These are phyloP conservation scores for Acanthis flammea DNA, from an alignment of 2,797 vertebrate genomes.

Conservation along the genomic window DNA sequence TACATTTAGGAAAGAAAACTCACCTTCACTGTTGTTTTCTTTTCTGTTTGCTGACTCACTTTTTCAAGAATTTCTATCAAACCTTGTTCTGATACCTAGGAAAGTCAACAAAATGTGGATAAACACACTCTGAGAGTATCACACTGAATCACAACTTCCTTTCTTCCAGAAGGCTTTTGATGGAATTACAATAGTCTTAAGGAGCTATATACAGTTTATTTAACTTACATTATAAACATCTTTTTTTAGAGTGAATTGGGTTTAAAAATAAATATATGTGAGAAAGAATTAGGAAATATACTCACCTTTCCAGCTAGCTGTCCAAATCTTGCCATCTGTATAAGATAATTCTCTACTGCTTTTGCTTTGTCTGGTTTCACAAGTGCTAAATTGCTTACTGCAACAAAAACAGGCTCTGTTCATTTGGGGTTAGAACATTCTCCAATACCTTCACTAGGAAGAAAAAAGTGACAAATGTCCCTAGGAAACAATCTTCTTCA, in stretches of 20 bases:
- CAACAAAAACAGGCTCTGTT: conserved; percentile 38
- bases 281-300: background rate
- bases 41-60: conserved; percentile 96
- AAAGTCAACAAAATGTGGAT: background rate
- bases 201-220: background rate
- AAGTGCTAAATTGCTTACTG: conserved; percentile 96
- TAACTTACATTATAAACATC: background rate
- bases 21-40: conserved; percentile 95
- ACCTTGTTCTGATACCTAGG: conserved; percentile 90
- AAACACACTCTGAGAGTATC: background rate
- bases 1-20: background rate
- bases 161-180: background rate
- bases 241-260: background rate
- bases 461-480: background rate
- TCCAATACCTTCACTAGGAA: background rate
- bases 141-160: background rate
- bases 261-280: background rate
- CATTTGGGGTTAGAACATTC: background rate
- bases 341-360: conserved; percentile 96
- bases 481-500: background rate
- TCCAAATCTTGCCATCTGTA: conserved; percentile 94
- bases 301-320: conserved; percentile 91
- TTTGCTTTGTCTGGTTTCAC: conserved; percentile 98
- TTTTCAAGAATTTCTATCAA: conserved; percentile 99
- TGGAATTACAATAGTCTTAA: background rate